phyloP scores from a whole-genome alignment of 2,888 invertebrate species.

The Mythimna impura region DNA sequence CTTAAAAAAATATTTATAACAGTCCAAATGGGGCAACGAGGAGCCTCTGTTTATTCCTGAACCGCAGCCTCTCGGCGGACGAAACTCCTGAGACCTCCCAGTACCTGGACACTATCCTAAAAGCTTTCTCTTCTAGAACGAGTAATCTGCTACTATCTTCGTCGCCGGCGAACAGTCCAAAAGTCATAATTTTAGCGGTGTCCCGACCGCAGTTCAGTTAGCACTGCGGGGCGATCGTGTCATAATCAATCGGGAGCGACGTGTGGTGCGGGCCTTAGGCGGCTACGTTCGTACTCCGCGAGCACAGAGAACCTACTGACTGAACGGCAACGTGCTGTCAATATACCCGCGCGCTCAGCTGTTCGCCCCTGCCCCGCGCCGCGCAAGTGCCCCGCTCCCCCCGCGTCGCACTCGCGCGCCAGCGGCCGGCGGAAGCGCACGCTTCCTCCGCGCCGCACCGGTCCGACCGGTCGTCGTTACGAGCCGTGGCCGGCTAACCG shows the following conservation, averaged over 20 bases:
- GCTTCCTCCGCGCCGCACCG: conserved; percentile 54
- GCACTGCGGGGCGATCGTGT: conserved; percentile 86
- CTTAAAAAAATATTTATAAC: conserved; percentile 76
- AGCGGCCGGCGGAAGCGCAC: conserved; percentile 57
- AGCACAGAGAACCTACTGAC: conserved; percentile 90
- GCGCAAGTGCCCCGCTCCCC: conserved; percentile 79
- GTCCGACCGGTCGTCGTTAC: conserved; percentile 60
- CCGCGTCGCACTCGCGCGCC: conserved; percentile 73
- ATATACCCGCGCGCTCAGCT: conserved; percentile 91
- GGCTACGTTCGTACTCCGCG: conserved; percentile 88
- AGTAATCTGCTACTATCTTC: conserved; percentile 86
- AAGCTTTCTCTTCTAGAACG: conserved; percentile 86
- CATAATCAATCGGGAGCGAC: conserved; percentile 82
- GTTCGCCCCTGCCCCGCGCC: conserved; percentile 85
- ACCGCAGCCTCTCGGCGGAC: conserved; percentile 86
- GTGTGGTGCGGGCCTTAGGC: conserved; percentile 71
- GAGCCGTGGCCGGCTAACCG: conserved; percentile 67
- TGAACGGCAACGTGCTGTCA: conserved; percentile 90
- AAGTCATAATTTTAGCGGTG: conserved; percentile 89
- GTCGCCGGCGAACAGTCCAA: conserved; percentile 87
- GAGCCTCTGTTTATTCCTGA: conserved; percentile 80
- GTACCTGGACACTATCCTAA: conserved; percentile 89
- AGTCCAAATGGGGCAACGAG: conserved; percentile 81
- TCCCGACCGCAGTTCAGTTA: conserved; percentile 86
- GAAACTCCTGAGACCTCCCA: conserved; percentile 85